phyloP scores from a whole-genome alignment of 2,797 vertebrate species.

The Pseudochaenichthys georgianus region DNA sequence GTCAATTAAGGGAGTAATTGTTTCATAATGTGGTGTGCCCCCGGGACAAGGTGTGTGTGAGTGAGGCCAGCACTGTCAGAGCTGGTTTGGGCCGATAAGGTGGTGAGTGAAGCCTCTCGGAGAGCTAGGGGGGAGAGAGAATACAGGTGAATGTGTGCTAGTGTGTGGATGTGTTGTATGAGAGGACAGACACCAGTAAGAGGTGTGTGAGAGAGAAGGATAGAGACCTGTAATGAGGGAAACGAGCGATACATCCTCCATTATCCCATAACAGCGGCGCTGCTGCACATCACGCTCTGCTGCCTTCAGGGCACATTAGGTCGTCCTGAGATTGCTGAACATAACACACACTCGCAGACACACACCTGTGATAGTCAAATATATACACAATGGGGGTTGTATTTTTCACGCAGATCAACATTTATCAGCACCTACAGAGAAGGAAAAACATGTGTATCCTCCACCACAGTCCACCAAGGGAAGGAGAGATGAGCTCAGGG shows the following conservation, averaged over 20 bases:
- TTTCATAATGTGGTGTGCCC: slow-evolving; percentile 81
- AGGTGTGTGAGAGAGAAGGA: slow-evolving; percentile 38
- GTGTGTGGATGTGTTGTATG: neutral
- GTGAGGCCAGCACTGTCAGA: slow-evolving; percentile 75
- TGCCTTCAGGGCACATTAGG: slow-evolving; percentile 42
- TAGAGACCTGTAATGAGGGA: slow-evolving; percentile 53
- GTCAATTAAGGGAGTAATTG: slow-evolving; percentile 87
- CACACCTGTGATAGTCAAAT: slow-evolving; percentile 13
- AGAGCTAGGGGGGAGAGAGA: slow-evolving; percentile 32
- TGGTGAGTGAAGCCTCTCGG: slow-evolving; percentile 59
- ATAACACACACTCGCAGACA: slow-evolving; percentile 13
- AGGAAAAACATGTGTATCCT: slow-evolving; percentile 48
- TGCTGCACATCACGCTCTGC: slow-evolving; percentile 28
- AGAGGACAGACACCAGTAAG: slow-evolving; percentile 5
- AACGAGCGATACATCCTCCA: slow-evolving; percentile 61
- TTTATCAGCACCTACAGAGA: slow-evolving; percentile 49
- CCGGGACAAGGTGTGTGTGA: slow-evolving; percentile 76
- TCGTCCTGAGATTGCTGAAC: slow-evolving; percentile 32
- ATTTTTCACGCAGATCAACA: slow-evolving; percentile 58
- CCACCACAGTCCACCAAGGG: slow-evolving; percentile 32
- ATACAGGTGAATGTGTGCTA: slow-evolving; percentile 25
- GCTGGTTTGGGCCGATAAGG: slow-evolving; percentile 74
- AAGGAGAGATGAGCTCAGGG: slow-evolving; percentile 35
- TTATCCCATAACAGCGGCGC: slow-evolving; percentile 56
- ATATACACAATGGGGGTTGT: slow-evolving; percentile 15